Evolutionary conservation across 2,113 vertebrate species (phyloP), one percentile per base, ranked within the genome.

Genomic region (Limanda limanda): DNA sequence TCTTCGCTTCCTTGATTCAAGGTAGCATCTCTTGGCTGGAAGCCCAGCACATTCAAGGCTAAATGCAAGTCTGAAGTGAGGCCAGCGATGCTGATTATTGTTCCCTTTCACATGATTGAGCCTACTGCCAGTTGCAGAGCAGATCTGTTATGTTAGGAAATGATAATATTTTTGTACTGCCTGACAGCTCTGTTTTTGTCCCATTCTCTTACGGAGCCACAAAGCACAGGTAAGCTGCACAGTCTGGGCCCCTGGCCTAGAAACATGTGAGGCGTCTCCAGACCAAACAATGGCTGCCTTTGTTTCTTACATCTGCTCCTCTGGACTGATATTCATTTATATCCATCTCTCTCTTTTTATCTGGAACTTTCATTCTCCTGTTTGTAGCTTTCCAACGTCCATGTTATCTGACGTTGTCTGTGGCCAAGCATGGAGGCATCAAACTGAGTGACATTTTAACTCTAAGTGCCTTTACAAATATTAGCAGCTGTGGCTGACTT

Each of bases 291-390:
- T 94, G 93, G 87, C 86, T 62, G 88, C 86, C 94, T 96, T 95
- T 96, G 94, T 96, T 95, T 91, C 89, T 89, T 92, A 88, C 94
- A 95, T 94, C 94, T 94, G 94, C 92, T 92, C 91, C 90, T 90
- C 87, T 77, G 81, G 69, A 85, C 87, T 69, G 76, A 86, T 84
- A 67, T 74, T 84, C 72, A 74, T 77, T 88, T 84, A 67, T 65
- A 79, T 84, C 78, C 57, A 67, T 74, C 67, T 71, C 71, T 58
- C 72, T 25, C 47, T 42, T 67, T 68, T 91, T 77, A 87, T 75
- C 79, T 57, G 45, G 18, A 82, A 57, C 72, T 78, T 79, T 74
- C 74, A 58, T 67, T 85, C 57, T 54, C 70, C 51, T 67, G 78
- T 76, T 69, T 73, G 68, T 42, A 62, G 56, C 76, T 27, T 27